Base-by-base conservation (phyloP, 53 echinoderm and acorn worm species). In the Mesocentrotus franciscanus region DNA sequence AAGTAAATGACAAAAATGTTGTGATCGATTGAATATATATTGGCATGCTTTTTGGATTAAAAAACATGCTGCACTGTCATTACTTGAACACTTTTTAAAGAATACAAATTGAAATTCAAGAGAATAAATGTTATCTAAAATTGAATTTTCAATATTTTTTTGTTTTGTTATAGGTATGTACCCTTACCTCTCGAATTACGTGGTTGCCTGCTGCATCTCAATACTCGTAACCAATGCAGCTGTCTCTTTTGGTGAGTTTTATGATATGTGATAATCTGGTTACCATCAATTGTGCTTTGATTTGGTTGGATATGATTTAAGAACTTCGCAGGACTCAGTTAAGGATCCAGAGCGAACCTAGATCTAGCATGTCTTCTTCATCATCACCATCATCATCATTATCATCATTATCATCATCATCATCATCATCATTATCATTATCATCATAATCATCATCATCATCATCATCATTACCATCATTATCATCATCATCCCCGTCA, bases 231-330 rank as follows among this genome's bases (percentile, higher is more conserved):
- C 95, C 29, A 96, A 97, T 89, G 74, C 95, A 32, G 94, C 97
- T 10, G 96, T 97, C 26, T 96, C 97, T 18, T 97, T 97, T 85
- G 97, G 97, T 97, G 92, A 95, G 95, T 93, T 27, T 87, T 2
- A 58, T 42, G 1, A 81, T 15, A 81, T 42, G 6, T 64, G 81
- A 18, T 29, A 42, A 39, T 81, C 18, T 29, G 81, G 22, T 42
- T 78, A 18, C 16, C 16, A 64, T 64, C 16, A 64, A 0, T 18
- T 7, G 6, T 78, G 78, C 11, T 78, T 78, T 14, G 33, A 78
- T 32, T 9, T 32, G 34, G 8, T 78, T 33, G 36, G 42, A 81
- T 0, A 12, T 33, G 76, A 14, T 33, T 76, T 33, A 12, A 76
- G 24, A 68, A 68, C 6, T 68, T 24, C 26, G 24, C 17, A 68